These are phyloP conservation scores for Eulimnadia texana DNA, from an alignment of 1,140 invertebrate genomes.

Conservation along the genomic window DNA sequence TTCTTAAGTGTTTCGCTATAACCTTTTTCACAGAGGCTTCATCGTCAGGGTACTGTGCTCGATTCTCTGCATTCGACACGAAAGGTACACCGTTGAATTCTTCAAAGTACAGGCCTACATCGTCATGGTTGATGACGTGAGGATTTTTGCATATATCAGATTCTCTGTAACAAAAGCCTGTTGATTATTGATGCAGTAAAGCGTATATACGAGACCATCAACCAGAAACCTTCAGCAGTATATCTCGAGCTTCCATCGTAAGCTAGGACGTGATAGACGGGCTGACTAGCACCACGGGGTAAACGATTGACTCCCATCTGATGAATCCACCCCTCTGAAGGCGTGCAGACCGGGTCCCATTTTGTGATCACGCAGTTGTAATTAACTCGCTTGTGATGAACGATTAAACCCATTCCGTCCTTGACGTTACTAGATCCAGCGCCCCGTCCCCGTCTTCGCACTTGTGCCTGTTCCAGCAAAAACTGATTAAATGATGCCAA, in stretches of 20 bases:
- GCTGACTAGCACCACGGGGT: conserved; percentile 39
- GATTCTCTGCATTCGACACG: conserved; percentile 45
- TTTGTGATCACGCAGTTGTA: conserved; percentile 54
- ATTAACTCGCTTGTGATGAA: conserved; percentile 42
- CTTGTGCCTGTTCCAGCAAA: background rate
- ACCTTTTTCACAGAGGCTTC: too few species aligned
- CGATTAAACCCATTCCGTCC: conserved; percentile 50
- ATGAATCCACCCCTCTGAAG: conserved; percentile 38
- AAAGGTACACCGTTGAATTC: conserved; percentile 46
- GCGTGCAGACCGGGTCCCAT: conserved; percentile 45
- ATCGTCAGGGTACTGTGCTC: conserved; percentile 53
- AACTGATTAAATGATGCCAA: background rate
- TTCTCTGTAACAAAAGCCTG: conserved; percentile 38
- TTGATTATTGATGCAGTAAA: too few species aligned
- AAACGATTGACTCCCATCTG: conserved; percentile 42
- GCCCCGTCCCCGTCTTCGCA: background rate
- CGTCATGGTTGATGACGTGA: conserved; percentile 36
- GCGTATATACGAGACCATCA: too few species aligned
- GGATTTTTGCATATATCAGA: conserved; percentile 32
- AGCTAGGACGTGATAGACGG: conserved; percentile 56
- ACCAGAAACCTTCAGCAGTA: conserved; percentile 54
- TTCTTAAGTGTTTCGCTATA: too few species aligned
- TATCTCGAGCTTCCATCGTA: conserved; percentile 53
- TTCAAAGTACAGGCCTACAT: conserved; percentile 48
- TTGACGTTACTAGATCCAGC: conserved; percentile 2